phyloP scores from a whole-genome alignment of 2,888 invertebrate species.

The Taenaris catops region DNA sequence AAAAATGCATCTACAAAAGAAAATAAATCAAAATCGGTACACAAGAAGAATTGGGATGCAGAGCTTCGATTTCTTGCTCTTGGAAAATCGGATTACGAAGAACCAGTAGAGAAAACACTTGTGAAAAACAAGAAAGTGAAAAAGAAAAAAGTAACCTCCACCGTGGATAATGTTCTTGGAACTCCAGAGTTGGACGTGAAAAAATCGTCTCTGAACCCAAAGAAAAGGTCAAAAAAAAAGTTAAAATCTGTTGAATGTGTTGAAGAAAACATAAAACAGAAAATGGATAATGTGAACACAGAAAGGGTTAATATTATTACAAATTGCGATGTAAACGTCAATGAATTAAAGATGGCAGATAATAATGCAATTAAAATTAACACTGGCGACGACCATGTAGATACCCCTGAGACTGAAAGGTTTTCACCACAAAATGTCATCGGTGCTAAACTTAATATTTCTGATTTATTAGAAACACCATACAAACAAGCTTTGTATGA shows the following conservation, averaged over 20 bases:
- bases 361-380: conserved; percentile 34
- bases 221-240: conserved; percentile 22
- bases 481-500: conserved; percentile 73
- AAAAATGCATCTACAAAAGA: conserved; percentile 22
- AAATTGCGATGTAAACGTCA: conserved; percentile 17
- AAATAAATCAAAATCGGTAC: conserved; percentile 26
- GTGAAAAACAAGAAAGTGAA: conserved; percentile 30
- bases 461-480: conserved; percentile 78
- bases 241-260: conserved; percentile 29
- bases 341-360: conserved; percentile 23
- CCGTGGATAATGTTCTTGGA: conserved; percentile 2
- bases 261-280: conserved; percentile 28
- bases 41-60: conserved; percentile 56
- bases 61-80: conserved; percentile 51
- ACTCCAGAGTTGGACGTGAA: neutral
- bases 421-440: conserved; percentile 60
- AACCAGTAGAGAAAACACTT: conserved; percentile 16
- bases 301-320: conserved; percentile 46
- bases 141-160: conserved; percentile 23
- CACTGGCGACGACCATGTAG: conserved; percentile 34
- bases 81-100: conserved; percentile 24
- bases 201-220: neutral
- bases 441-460: conserved; percentile 63
- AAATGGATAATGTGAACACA: conserved; percentile 37
- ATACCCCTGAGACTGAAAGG: conserved; percentile 65